Conservation (phyloP, 92 coral and sea anemone genomes). For the Nematostella vectensis region DNA sequence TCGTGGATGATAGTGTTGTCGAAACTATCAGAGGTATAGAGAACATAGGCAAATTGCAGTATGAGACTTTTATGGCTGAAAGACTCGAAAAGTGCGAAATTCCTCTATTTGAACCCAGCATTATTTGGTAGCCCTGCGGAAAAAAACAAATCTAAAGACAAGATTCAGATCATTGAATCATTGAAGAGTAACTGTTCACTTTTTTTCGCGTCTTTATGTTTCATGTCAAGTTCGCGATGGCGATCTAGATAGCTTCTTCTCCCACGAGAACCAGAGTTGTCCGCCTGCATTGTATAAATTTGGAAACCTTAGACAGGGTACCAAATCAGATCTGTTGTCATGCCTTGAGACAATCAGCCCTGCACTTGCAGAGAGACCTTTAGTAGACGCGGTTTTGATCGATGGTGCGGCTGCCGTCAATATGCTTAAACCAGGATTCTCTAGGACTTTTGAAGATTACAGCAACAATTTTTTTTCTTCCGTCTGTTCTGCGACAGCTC, state of each 20-base stretch:
- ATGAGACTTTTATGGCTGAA: conserved; percentile 21
- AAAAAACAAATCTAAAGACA: conserved; percentile 23
- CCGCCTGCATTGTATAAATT: conserved; percentile 42
- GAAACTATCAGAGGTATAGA: conserved; percentile 26
- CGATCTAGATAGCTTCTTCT: conserved; percentile 43
- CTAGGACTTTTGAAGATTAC: conserved; percentile 53
- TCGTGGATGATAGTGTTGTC: conserved; percentile 12
- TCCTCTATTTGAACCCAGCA: conserved; percentile 31
- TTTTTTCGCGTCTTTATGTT: conserved; percentile 36
- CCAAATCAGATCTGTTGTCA: conserved; percentile 41
- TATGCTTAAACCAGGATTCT: conserved; percentile 60
- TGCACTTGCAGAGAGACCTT: conserved; percentile 31
- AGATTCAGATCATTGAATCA: conserved; percentile 28
- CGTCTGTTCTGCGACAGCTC: conserved; percentile 27
- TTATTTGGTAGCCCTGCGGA: conserved; percentile 44
- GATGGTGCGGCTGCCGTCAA: conserved; percentile 63
- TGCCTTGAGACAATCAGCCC: conserved; percentile 37
- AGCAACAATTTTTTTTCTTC: conserved; percentile 38
- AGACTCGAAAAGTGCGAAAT: conserved; percentile 29
- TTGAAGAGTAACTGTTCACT: conserved; percentile 68
- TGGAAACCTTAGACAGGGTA: conserved; percentile 43
- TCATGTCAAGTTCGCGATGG: conserved; percentile 61
- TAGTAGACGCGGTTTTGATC: conserved; percentile 36
- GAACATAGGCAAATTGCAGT: conserved; percentile 34
- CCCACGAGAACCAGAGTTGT: conserved; percentile 48